Evolutionary conservation across 2,797 vertebrate genomes (phyloP).

Genomic region (Danio kyathit): DNA sequence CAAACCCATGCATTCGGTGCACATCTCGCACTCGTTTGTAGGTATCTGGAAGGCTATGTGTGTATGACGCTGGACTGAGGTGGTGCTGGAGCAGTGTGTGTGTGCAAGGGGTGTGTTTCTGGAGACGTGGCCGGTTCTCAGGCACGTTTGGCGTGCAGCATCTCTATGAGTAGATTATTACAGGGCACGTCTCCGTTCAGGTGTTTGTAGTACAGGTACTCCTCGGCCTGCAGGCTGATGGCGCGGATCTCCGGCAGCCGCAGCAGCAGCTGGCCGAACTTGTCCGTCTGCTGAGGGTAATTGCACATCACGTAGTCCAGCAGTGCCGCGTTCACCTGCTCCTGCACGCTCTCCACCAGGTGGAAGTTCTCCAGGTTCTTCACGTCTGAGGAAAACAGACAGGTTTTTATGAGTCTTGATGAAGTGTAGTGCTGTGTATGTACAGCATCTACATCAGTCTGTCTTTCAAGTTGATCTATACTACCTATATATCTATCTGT

Average conservation of each 20-base stretch:
- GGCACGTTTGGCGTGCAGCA: conserved; percentile 98
- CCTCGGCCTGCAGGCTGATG: conserved; percentile 97
- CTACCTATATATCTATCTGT: too few species aligned
- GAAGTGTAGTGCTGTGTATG: neutral
- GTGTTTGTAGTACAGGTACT: conserved; percentile 99
- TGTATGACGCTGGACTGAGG: conserved; percentile 52
- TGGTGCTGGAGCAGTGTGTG: conserved; percentile 46
- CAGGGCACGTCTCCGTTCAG: conserved; percentile 98
- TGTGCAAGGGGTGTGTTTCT: conserved; percentile 15
- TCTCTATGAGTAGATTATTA: conserved; percentile 99
- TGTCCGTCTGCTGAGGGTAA: conserved; percentile 97
- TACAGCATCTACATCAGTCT: too few species aligned
- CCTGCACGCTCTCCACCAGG: conserved; percentile 96
- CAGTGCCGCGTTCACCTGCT: conserved; percentile 95
- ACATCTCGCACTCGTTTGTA: neutral
- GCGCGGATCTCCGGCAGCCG: conserved; percentile 96
- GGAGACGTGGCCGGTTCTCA: conserved; percentile 68
- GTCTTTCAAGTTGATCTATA: too few species aligned
- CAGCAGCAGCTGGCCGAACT: conserved; percentile 95
- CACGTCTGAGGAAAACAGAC: conserved; percentile 81
- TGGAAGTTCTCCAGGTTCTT: conserved; percentile 99
- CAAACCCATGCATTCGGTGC: conserved; percentile 10
- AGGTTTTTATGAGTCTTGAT: neutral
- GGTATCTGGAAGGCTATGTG: conserved; percentile 34
- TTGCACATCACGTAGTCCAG: conserved; percentile 97